Evolutionary conservation across 2,797 vertebrate genomes (phyloP).

Genomic region (Rhinophrynus dorsalis): DNA sequence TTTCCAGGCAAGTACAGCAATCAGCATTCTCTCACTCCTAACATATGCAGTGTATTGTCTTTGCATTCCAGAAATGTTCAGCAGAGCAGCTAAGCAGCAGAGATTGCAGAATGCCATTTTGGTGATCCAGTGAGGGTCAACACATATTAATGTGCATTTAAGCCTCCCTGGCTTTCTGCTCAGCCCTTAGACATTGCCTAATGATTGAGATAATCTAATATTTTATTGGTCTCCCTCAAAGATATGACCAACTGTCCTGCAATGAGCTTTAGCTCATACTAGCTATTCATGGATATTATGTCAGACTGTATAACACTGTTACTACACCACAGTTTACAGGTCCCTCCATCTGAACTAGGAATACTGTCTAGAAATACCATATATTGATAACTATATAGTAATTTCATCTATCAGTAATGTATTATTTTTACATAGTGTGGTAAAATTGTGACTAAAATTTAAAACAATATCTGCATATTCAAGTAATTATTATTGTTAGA

Average conservation of each 20-base stretch:
- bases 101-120: conserved; percentile 27
- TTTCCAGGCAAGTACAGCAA: too few relatives aligned
- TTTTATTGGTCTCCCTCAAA: conserved; percentile 26
- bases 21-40: background rate
- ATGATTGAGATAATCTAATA: conserved; percentile 27
- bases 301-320: background rate
- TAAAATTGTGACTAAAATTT: too few relatives aligned
- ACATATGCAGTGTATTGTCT: conserved; percentile 17
- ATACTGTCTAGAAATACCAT: too few relatives aligned
- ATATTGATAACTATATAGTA: too few relatives aligned
- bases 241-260: conserved; percentile 5
- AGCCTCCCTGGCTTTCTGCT: conserved; percentile 6
- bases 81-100: conserved; percentile 5
- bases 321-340: background rate
- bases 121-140: conserved; percentile 28
- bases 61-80: conserved; percentile 31
- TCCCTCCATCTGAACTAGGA: background rate
- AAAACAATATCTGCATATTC: too few relatives aligned
- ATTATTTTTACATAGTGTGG: too few relatives aligned
- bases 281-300: conserved; percentile 18
- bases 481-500: too few relatives aligned
- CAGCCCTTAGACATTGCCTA: conserved; percentile 27
- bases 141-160: conserved; percentile 13
- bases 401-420: too few relatives aligned
- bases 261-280: conserved; percentile 20